Base-by-base conservation (phyloP, 2,113 vertebrate genomes). In the Melanostigma gelatinosum region DNA sequence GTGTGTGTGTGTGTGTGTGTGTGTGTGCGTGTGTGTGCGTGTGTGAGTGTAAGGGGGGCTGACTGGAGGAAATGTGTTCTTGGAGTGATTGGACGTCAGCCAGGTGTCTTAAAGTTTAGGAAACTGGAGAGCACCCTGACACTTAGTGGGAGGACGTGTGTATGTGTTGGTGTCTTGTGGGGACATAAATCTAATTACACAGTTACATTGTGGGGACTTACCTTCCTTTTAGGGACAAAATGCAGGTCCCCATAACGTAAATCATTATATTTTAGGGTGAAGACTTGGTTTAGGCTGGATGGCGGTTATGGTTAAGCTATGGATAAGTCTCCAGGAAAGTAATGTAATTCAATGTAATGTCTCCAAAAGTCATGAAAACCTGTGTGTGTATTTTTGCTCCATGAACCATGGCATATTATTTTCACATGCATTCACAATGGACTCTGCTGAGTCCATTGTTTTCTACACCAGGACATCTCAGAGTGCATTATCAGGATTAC, bases 21-120 rank as follows among this genome's bases (percentile, higher is more conserved):
- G 66, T 34, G 46, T n/a, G 61, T 13, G 61, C 66, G 36, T 68
- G 20, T 69, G 42, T 18, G 48, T 73, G 55, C 11, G 55, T 68
- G 52, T 34, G 32, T 42, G 68, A 61, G 54, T 74, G 55, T 27
- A 50, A 22, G 48, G 34, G 60, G 55, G 52, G 36, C 24, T 34
- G 40, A 34, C 6, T 34, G 34, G 1, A 34, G 34, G 36, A 63
- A 63, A 60, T 72, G 75, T 78, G 82, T 77, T 67, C 76, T 60
- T 55, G 72, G 55, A 84, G 64, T 22, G 20, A 58, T 48, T 83
- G 85, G 85, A 86, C 3, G 18, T 72, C 60, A 16, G 88, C 80
- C 81, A 84, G 76, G 69, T 77, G 77, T 55, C 67, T 57, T 46
- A 40, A 73, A 77, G 58, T 84, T 82, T 71, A 74, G 72, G 8